Percentiles rank a stretch among this genome's conserved stretches.
phyloP scores from a whole-genome alignment of 2,888 invertebrate genomes.

The Amblyteles armatorius region DNA sequence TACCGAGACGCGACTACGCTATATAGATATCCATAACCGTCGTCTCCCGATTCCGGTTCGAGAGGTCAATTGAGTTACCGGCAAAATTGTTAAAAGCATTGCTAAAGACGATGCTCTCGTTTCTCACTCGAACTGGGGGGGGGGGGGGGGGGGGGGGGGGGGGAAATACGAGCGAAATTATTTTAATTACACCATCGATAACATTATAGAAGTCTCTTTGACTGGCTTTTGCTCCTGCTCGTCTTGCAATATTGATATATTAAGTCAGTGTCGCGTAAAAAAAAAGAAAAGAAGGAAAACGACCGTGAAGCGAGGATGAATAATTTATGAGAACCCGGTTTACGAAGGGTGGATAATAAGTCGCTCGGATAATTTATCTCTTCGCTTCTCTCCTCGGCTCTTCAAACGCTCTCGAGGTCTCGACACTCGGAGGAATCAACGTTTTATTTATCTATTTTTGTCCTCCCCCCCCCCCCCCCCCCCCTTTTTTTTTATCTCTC shows the following conservation, averaged over 20 bases:
- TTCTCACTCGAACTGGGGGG: not conserved
- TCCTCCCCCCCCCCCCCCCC: not conserved
- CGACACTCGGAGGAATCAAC: constrained; percentile 47
- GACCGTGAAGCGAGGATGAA: constrained; percentile 35
- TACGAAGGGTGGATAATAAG: constrained; percentile 50
- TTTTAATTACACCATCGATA: constrained; percentile 51
- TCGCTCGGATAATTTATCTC: constrained; percentile 60
- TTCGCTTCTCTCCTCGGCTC: constrained; percentile 11
- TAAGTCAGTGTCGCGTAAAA: constrained; percentile 32
- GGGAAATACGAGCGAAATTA: constrained; percentile 12
- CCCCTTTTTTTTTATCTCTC: constrained; percentile 9
- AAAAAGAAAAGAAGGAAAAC: not conserved
- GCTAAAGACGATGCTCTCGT: not conserved
- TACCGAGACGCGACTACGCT: not conserved
- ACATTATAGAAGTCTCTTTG: not conserved
- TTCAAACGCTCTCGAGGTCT: constrained; percentile 10
- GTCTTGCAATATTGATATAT: constrained; percentile 56
- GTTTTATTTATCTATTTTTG: constrained; percentile 31
- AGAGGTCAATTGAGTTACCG: constrained; percentile 1
- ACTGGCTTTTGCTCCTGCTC: constrained; percentile 2
- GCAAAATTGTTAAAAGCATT: constrained; percentile 14
- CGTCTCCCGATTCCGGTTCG: not conserved
- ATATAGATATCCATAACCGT: not conserved
- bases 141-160: not conserved
- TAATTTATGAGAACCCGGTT: constrained; percentile 58